Evolutionary conservation across 1,140 invertebrate species (phyloP).

Genomic region (Ostrea edulis): DNA sequence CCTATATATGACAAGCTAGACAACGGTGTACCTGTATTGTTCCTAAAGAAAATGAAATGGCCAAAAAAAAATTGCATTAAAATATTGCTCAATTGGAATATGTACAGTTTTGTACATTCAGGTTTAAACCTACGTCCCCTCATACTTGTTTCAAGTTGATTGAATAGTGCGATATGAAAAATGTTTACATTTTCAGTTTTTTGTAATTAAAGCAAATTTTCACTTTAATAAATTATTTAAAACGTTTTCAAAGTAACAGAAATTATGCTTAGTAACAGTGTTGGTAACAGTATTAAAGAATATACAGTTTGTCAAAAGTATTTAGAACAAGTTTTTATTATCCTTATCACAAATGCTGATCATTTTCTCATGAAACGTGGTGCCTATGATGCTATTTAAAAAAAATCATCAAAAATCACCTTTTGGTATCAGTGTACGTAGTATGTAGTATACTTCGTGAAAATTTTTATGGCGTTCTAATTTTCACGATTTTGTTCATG

Average conservation of each 20-base stretch:
- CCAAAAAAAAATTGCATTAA: neutral
- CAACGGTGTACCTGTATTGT: neutral
- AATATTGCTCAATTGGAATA: neutral
- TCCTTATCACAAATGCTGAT: neutral
- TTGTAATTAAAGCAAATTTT: no score
- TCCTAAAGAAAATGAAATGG: constrained; percentile 3
- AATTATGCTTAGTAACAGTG: no score
- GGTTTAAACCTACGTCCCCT: neutral
- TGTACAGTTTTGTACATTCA: no score
- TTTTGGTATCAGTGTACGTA: constrained; percentile 1
- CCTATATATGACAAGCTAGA: neutral
- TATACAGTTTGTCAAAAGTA: no score
- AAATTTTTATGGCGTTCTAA: neutral
- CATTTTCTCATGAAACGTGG: constrained; percentile 15
- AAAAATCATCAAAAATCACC: constrained; percentile 19
- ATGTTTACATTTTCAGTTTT: no score
- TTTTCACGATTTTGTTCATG: neutral
- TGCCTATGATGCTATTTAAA: constrained; percentile 6
- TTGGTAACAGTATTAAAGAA: no score
- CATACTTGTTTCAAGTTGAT: neutral
- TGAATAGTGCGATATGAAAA: no score
- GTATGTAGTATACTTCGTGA: neutral
- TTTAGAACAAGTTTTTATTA: no score
- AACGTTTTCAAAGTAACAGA: no score
- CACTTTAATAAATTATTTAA: no score